Evolutionary conservation across 2,113 vertebrate genomes (phyloP).

Genomic region (Toxotes chatareus): DNA sequence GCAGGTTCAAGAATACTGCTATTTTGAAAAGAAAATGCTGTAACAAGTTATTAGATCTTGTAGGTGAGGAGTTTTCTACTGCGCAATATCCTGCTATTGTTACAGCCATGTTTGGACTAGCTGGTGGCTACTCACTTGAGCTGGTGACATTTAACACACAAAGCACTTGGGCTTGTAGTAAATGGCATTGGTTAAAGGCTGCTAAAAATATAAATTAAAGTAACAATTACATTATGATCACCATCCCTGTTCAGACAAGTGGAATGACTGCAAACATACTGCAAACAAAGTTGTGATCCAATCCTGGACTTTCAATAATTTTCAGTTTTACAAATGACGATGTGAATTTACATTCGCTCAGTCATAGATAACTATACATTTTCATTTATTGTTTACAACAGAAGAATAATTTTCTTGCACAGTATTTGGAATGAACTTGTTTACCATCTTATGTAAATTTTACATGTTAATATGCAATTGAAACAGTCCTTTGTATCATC

Average conservation of each 20-base stretch:
- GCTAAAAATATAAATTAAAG: neutral
- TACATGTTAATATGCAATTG: neutral
- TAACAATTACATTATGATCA: neutral
- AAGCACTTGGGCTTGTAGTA: neutral
- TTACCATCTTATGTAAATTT: neutral
- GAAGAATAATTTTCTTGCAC: neutral
- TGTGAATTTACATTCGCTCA: neutral
- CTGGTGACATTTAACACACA: neutral
- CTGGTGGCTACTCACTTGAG: too few relatives aligned
- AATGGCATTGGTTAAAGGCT: neutral
- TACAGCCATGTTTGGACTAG: neutral
- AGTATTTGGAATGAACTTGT: neutral
- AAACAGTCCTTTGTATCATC: neutral
- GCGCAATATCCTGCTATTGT: neutral
- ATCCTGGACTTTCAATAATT: neutral
- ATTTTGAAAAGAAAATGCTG: too few relatives aligned
- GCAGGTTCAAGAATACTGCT: too few relatives aligned
- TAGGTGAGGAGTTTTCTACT: too few relatives aligned
- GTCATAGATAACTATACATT: neutral
- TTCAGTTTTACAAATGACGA: neutral
- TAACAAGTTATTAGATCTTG: too few relatives aligned
- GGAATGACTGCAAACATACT: neutral
- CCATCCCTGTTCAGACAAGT: neutral
- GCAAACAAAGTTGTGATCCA: neutral
- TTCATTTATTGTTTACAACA: neutral